Conservation (phyloP, 2,888 invertebrate species). For the Cerceris ruficornis region DNA sequence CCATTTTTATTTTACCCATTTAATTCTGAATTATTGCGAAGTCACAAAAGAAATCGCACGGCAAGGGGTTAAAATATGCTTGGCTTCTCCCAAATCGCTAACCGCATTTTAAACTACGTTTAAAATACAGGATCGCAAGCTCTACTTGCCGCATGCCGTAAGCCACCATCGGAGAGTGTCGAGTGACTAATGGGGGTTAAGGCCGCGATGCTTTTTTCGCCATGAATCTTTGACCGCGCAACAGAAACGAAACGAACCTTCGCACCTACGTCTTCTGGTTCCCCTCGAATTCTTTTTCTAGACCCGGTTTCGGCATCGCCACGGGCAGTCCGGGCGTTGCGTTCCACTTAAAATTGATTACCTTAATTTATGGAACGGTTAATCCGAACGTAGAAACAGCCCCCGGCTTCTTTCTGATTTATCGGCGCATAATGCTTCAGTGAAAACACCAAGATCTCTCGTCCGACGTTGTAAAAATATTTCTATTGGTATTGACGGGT, state of each 20-base stretch:
- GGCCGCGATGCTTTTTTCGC: constrained; percentile 47
- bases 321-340: constrained; percentile 41
- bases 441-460: constrained; percentile 35
- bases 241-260: constrained; percentile 40
- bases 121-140: constrained; percentile 16
- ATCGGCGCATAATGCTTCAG: constrained; percentile 24
- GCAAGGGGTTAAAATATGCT: no score
- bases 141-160: constrained; percentile 42
- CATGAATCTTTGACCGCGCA: constrained; percentile 26
- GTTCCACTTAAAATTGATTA: constrained; percentile 58
- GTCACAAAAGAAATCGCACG: no score
- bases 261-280: constrained; percentile 32
- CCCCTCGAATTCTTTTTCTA: constrained; percentile 29
- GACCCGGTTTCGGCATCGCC: constrained; percentile 27
- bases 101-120: constrained; percentile 6
- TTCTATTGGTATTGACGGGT: not conserved
- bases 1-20: no score
- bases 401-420: constrained; percentile 45
- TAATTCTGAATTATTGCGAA: no score
- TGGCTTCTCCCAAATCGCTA: no score
- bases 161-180: constrained; percentile 41
- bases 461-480: constrained; percentile 12
- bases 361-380: constrained; percentile 59
- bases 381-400: constrained; percentile 46
- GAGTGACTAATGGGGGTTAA: constrained; percentile 64